Conservation (phyloP, 2,113 vertebrate species). For the Gulo gulo region DNA sequence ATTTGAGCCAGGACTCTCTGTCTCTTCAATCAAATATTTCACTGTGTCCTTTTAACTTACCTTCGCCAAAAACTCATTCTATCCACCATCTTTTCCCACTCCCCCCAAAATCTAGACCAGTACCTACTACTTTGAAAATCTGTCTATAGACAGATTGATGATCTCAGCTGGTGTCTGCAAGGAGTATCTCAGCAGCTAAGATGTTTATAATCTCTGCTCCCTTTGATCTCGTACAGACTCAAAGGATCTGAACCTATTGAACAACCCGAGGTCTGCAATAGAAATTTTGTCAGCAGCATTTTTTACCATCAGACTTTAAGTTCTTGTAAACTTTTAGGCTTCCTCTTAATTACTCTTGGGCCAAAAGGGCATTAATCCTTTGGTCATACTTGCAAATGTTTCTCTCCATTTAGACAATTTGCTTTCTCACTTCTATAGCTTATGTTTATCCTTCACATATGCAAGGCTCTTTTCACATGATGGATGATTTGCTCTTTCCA, state of each 20-base stretch:
- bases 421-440: background rate
- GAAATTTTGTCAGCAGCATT: background rate
- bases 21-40: background rate
- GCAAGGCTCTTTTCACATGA: background rate
- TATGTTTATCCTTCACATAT: background rate
- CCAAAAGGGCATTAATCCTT: background rate
- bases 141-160: background rate
- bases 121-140: background rate
- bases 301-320: background rate
- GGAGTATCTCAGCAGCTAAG: background rate
- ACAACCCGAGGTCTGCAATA: background rate
- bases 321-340: background rate
- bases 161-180: background rate
- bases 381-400: background rate
- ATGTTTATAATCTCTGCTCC: background rate
- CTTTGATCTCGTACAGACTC: background rate
- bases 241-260: background rate
- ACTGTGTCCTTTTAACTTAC: background rate
- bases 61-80: background rate
- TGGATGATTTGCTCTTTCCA: conserved; percentile 13
- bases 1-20: background rate
- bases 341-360: background rate
- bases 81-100: background rate
- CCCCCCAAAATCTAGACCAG: background rate
- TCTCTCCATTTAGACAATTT: background rate